These are phyloP conservation scores for Brachypalpus laphriformis DNA, from an alignment of 2,888 invertebrate species.

Conservation along the genomic window DNA sequence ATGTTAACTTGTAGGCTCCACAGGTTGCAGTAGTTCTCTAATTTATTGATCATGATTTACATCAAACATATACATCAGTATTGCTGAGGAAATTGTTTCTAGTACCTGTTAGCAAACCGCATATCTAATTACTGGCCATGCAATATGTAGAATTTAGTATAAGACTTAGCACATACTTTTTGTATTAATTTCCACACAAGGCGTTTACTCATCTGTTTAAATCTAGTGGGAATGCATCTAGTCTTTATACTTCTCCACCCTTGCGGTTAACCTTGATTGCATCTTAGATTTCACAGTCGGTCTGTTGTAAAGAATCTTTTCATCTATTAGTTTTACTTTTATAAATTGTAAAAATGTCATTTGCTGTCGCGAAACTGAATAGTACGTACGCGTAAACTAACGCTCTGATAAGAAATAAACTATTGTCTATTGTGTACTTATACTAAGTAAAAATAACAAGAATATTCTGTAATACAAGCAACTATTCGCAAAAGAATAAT, in stretches of 20 bases:
- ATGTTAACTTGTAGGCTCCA: no score
- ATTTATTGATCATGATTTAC: no score
- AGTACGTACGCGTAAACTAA: conserved; percentile 17
- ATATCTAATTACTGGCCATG: neutral
- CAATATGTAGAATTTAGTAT: no score
- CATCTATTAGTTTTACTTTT: neutral
- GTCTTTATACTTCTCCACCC: neutral
- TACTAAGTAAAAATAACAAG: neutral
- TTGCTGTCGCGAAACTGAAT: conserved; percentile 23
- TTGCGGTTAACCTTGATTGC: conserved; percentile 41
- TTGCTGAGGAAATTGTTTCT: neutral
- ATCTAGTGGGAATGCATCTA: neutral
- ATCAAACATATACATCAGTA: no score
- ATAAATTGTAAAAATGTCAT: conserved; percentile 15
- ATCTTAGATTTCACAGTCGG: conserved; percentile 49
- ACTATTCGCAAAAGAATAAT: conserved; percentile 1
- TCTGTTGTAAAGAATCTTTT: conserved; percentile 8
- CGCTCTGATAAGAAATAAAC: conserved; percentile 19
- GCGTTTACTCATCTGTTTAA: neutral
- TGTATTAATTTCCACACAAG: neutral
- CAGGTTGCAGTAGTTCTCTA: no score
- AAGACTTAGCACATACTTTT: no score
- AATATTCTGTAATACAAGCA: conserved; percentile 8
- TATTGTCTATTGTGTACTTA: neutral
- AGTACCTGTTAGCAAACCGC: neutral